Percentiles rank a stretch among this genome's conserved stretches.
Conservation (phyloP, 1,140 invertebrate species). For the Hypsibius dujardini region DNA sequence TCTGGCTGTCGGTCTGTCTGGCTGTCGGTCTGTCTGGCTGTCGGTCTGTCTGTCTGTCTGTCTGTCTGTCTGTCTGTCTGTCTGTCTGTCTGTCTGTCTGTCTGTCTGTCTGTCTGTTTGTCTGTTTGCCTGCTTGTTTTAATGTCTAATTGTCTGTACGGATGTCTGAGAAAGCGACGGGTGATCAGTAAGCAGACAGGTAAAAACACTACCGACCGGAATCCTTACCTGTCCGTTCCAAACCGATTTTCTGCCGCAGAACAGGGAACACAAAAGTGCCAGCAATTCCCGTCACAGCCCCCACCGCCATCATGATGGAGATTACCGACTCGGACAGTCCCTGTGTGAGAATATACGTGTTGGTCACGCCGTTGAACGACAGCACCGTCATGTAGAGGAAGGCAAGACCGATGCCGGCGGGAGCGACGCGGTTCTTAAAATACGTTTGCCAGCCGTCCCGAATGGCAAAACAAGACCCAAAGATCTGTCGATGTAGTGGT, state of each 20-base stretch:
- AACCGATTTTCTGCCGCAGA: conserved; percentile 31
- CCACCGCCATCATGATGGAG: conserved; percentile 33
- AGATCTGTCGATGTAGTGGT: conserved; percentile 2
- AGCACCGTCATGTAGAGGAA: conserved; percentile 41
- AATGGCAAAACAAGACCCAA: conserved; percentile 16
- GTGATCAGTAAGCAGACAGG: no score
- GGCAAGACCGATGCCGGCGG: conserved; percentile 37
- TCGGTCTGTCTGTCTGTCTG: no score
- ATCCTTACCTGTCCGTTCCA: conserved; percentile 32
- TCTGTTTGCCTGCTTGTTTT: no score
- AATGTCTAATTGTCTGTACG: no score
- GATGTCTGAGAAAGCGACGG: no score
- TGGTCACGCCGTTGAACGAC: conserved; percentile 40
- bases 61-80: no score
- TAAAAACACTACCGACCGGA: no score
- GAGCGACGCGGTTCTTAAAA: conserved; percentile 31
- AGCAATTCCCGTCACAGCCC: conserved; percentile 36
- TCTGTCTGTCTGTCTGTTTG: no score
- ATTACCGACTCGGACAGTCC: conserved; percentile 34
- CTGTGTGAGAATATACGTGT: conserved; percentile 5
- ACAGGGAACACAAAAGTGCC: conserved; percentile 35
- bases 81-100: no score
- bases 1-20: no score
- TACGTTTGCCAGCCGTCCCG: conserved; percentile 32
- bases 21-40: no score